Conservation (phyloP, 2,113 vertebrate genomes). For the Protobothrops mucrosquamatus region DNA sequence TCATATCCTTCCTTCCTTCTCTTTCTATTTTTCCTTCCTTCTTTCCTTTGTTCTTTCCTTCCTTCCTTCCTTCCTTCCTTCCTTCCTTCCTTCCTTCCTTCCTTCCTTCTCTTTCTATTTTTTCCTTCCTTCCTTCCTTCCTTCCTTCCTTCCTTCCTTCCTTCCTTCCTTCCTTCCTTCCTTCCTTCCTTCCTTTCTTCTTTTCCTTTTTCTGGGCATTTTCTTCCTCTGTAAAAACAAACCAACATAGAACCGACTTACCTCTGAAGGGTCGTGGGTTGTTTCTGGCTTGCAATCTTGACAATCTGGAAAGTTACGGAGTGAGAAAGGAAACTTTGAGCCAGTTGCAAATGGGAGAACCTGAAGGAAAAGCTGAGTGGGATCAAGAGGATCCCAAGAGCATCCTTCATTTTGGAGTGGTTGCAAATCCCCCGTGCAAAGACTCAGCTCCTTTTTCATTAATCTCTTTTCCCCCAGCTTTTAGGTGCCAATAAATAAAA, state of each 20-base stretch:
- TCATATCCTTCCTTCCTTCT: no score
- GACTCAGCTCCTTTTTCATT: neutral
- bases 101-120: no score
- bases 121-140: no score
- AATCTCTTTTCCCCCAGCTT: neutral
- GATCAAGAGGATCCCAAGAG: neutral
- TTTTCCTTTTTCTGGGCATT: neutral
- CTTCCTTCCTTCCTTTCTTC: neutral
- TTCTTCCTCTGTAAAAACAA: neutral
- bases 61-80: neutral
- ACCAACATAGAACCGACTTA: neutral
- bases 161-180: no score
- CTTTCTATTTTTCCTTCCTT: neutral
- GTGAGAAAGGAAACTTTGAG: neutral
- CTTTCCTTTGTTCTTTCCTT: neutral
- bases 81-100: no score
- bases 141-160: no score
- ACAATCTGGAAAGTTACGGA: neutral
- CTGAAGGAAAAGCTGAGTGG: neutral
- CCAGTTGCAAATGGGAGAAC: neutral
- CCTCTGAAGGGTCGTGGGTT: neutral
- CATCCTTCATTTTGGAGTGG: neutral
- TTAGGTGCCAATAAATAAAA: neutral
- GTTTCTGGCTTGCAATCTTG: neutral
- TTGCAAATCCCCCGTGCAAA: neutral